Evolutionary conservation across 2,888 invertebrate species (phyloP).

Genomic region (Cybosia mesomella): DNA sequence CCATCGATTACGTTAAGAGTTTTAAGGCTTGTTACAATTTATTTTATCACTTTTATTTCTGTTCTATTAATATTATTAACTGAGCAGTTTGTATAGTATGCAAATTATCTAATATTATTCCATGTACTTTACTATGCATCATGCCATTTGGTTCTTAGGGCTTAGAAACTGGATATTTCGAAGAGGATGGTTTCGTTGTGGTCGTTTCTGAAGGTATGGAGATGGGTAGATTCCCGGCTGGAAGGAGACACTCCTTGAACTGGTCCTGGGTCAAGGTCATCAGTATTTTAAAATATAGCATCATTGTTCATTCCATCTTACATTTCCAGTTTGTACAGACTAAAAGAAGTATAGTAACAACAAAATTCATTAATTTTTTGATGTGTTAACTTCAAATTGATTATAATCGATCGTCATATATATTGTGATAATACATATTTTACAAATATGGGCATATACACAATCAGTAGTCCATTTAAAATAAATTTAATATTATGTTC

Average conservation of each 20-base stretch:
- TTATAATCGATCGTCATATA: not conserved
- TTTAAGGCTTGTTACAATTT: conserved; percentile 23
- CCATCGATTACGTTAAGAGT: conserved; percentile 25
- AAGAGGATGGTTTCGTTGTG: conserved; percentile 87
- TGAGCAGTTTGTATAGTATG: conserved; percentile 27
- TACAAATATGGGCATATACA: not conserved
- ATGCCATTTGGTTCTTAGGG: conserved; percentile 80
- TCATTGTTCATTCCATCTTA: conserved; percentile 80
- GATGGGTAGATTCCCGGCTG: conserved; percentile 88
- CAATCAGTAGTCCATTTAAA: conserved; percentile 9
- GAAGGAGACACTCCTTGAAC: conserved; percentile 88
- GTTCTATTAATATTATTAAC: conserved; percentile 35
- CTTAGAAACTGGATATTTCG: conserved; percentile 88
- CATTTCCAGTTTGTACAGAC: conserved; percentile 58
- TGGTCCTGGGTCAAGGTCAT: conserved; percentile 91
- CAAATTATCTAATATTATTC: conserved; percentile 39
- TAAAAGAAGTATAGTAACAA: conserved; percentile 30
- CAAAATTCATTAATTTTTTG: conserved; percentile 1
- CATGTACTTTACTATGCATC: conserved; percentile 63
- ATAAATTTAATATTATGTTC: conserved; percentile 5
- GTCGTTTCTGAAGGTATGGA: conserved; percentile 88
- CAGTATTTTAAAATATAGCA: conserved; percentile 72
- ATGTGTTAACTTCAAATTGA: conserved; percentile 9
- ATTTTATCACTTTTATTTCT: conserved; percentile 7
- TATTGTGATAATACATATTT: not conserved